Conservation (phyloP, 2,797 vertebrate genomes). For the Craterocephalus amniculus region DNA sequence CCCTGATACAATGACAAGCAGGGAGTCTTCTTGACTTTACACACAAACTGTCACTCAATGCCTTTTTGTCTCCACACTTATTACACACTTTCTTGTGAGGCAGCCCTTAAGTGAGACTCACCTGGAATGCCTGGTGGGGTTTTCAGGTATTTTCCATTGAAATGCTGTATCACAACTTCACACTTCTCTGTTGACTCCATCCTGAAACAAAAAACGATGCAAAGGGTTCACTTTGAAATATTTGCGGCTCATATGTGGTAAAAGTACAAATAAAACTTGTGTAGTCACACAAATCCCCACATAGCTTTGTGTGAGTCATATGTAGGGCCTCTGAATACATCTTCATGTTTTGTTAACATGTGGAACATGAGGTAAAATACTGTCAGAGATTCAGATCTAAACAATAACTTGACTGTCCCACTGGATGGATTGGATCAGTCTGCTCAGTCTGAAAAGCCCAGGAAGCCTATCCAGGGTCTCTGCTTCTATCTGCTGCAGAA, state of each 20-base stretch:
- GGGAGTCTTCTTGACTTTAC: neutral
- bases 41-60: neutral
- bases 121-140: conserved; percentile 96
- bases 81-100: neutral
- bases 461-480: conserved; percentile 19
- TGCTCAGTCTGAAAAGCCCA: conserved; percentile 21
- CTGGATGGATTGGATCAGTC: conserved; percentile 11
- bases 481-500: conserved; percentile 19
- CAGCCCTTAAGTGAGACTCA: conserved; percentile 72
- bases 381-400: neutral
- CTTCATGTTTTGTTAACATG: neutral
- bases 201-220: conserved; percentile 74
- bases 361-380: conserved; percentile 10
- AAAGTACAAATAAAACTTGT: neutral
- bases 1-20: neutral
- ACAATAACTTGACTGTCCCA: neutral
- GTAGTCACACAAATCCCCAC: neutral
- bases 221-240: conserved; percentile 16
- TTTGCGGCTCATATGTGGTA: neutral
- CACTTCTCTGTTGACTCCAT: conserved; percentile 99
- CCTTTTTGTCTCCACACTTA: neutral
- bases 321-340: neutral
- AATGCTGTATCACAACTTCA: conserved; percentile 98
- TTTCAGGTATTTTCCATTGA: conserved; percentile 98
- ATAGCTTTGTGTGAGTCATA: neutral